Evolutionary conservation across 2,113 vertebrate species (phyloP), one percentile per base, ranked within the genome.

Genomic region (Myrmecophaga tridactyla): DNA sequence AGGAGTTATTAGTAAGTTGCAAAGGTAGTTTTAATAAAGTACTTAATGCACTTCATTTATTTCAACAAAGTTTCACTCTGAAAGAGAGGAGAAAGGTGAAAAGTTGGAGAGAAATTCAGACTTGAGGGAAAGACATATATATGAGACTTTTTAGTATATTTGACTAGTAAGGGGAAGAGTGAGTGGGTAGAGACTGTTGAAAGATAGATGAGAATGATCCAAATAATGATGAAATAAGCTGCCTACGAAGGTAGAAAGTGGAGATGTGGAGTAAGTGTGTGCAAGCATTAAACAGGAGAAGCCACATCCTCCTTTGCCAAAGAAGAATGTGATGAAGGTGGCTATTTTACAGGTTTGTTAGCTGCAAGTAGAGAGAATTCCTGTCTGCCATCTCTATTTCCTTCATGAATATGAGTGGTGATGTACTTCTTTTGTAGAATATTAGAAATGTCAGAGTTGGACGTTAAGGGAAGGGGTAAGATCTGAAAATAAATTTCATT

Each of bases 1-100:
- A 75, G 0, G 0, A 1, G 63, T 34, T 56, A 86, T 15, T 46
- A 1, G 11, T 15, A 80, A 69, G 29, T 51, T 46, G 10, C 34
- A 34, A 95, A 90, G 29, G 56, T 20, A 43, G 8, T 75, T 62
- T 75, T 63, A 41, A 48, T n/a, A 31, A 63, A 82, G 53, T 77
- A 4, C 4, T 39, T 12, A 43, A 39, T 36, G 41, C 41, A 29
- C n/a, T 90, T 62, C 75, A 29, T 90, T 62, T 86, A 29, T 63
- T 43, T 20, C 86, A 76, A 76, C 4, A 76, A 41, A 77, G 3
- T 0, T 58, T 92, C 4, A 5, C 46, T 86, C 46, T 46, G 14
- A 56, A 86, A 23, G 13, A 13, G 15, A 81, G 27, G 27, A 20
- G 5, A 34, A 15, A 85, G 7, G 2, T 15, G 27, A 92, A 15